phyloP scores from a whole-genome alignment of 2,888 invertebrate genomes.

The Brachypalpus laphriformis region DNA sequence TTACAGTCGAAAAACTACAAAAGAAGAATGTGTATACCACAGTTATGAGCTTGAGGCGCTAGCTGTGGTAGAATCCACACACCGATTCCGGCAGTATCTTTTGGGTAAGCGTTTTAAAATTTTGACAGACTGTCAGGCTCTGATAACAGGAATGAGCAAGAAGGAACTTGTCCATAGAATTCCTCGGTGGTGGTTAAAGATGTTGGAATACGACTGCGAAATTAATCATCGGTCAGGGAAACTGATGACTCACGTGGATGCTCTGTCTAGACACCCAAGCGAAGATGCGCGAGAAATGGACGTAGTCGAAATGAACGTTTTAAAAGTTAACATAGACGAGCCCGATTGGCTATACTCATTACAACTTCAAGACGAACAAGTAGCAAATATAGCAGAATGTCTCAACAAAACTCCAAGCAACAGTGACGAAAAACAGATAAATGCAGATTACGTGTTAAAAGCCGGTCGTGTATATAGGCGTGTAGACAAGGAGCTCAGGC shows the following conservation, averaged over 20 bases:
- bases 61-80: conserved; percentile 33
- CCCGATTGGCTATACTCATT: conserved; percentile 35
- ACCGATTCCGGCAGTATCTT: conserved; percentile 40
- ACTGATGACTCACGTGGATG: conserved; percentile 22
- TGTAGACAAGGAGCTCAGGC: conserved; percentile 4
- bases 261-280: conserved; percentile 20
- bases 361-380: conserved; percentile 14
- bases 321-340: conserved; percentile 40
- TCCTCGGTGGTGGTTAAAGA: conserved; percentile 10
- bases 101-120: conserved; percentile 39
- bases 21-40: conserved; percentile 24
- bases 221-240: conserved; percentile 25
- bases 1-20: conserved; percentile 52
- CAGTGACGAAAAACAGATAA: background rate
- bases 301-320: conserved; percentile 22
- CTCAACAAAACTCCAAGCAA: background rate
- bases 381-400: background rate
- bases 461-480: conserved; percentile 9
- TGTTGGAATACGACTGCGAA: conserved; percentile 24
- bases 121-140: conserved; percentile 19
- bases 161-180: conserved; percentile 11
- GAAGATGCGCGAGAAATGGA: background rate
- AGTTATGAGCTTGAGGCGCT: conserved; percentile 52
- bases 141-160: conserved; percentile 16
- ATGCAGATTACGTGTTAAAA: background rate